Evolutionary conservation across 2,888 invertebrate species (phyloP), one percentile per base, ranked within the genome.

Genomic region (Agrotis clavis): DNA sequence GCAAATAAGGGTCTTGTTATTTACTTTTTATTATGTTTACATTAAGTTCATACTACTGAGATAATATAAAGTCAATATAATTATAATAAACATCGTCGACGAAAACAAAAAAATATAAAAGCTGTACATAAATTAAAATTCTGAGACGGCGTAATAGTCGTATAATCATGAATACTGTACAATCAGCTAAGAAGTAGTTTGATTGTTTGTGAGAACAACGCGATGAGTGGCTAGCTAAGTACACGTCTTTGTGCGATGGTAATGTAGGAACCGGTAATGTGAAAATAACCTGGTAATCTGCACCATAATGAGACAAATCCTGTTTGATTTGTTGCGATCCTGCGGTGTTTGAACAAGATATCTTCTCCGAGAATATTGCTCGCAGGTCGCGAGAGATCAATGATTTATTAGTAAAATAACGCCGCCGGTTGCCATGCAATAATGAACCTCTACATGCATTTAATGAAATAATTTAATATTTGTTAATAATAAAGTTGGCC

Each of bases 211-310:
- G 5, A 65, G 56, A 57, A 65, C 50, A 62, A 74, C 51, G 13
- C 45, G 50, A 60, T 60, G 18, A 25, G 21, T 54, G 30, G 48
- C 35, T 45, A 35, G 51, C 13, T 45, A 51, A 50, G 19, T 60
- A 18, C 54, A n/a, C 21, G 68, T 30, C 51, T 59, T 57, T n/a
- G 48, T 56, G 21, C 70, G 67, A 61, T 65, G 51, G 60, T 56
- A 63, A 77, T 68, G 61, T 73, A 67, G 64, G 61, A 69, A 67
- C 81, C 73, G 77, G 81, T 79, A 79, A 79, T 79, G 81, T 81
- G 79, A 77, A 79, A 81, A 79, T 79, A 81, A 79, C 81, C 79
- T 67, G 50, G 81, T 80, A 80, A 81, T 73, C 69, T 69, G 25
- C 69, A 77, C 77, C 66, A 73, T 81, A 54, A 80, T 81, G 74